Percentiles rank a stretch among this genome's conserved stretches.
phyloP scores from a whole-genome alignment of 2,888 invertebrate species.

The Thereva unica region DNA sequence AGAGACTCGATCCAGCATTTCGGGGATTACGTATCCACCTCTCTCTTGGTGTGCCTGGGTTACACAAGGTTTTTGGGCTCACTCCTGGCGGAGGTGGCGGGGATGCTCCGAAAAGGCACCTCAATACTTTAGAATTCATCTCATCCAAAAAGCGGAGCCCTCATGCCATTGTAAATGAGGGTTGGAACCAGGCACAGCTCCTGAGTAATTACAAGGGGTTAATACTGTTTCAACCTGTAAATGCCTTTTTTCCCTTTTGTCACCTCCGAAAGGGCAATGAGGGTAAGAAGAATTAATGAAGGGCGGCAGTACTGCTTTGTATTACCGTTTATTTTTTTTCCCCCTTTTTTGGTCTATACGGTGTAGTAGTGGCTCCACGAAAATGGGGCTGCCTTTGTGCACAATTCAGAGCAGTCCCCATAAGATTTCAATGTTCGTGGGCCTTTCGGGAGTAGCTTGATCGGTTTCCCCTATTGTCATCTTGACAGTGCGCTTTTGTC shows the following conservation, averaged over 20 bases:
- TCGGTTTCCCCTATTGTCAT: neutral
- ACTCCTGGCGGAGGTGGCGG: no score
- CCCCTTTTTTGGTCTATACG: neutral
- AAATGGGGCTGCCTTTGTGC: no score
- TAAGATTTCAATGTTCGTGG: neutral
- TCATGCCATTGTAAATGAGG: neutral
- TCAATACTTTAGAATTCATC: no score
- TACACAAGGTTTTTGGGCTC: no score
- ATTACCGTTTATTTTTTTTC: neutral
- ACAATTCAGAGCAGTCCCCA: no score
- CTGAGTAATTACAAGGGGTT: slow-evolving; percentile 23
- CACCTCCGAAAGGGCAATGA: neutral
- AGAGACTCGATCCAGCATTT: no score
- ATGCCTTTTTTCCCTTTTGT: slow-evolving; percentile 14
- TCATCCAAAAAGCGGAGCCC: no score
- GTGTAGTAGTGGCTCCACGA: neutral
- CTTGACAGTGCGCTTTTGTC: neutral
- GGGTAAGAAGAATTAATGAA: slow-evolving; percentile 25
- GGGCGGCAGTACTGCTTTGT: neutral
- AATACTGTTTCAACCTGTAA: neutral
- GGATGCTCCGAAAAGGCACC: no score
- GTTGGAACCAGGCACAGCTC: neutral
- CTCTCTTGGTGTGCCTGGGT: no score
- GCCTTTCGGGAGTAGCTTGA: neutral
- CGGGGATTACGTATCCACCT: no score